A percentile compares a stretch with the other conserved stretches of the same genome.
Conservation (phyloP, 2,113 vertebrate species). For the Oreochromis tanganicae region DNA sequence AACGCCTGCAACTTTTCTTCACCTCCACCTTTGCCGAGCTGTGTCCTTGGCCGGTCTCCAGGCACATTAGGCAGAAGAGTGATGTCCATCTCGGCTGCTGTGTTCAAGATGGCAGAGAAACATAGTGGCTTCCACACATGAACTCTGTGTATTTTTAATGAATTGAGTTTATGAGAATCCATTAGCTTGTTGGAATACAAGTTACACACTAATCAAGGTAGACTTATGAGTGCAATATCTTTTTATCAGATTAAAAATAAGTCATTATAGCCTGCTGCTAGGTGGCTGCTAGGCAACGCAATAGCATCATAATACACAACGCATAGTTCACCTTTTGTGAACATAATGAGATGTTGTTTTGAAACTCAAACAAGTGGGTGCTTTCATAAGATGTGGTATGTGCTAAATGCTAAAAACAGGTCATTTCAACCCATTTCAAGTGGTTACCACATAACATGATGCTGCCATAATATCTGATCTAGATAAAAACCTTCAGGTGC, state of each 20-base stretch:
- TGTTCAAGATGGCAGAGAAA: background rate
- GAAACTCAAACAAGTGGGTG: background rate
- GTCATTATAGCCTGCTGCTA: background rate
- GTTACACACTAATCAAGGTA: background rate
- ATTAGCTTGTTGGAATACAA: background rate
- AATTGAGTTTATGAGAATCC: background rate
- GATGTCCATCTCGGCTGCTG: background rate
- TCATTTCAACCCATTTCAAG: background rate
- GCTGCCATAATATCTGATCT: background rate
- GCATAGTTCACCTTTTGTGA: background rate
- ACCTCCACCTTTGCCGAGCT: background rate
- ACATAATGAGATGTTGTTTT: background rate
- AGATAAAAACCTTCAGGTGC: background rate
- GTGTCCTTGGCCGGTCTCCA: fast-evolving
- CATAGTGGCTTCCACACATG: background rate
- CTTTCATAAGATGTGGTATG: background rate
- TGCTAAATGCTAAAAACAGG: background rate
- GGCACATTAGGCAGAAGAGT: background rate
- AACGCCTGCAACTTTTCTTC: background rate
- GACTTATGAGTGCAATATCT: background rate
- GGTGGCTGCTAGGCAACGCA: background rate
- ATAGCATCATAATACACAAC: background rate
- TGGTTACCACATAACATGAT: background rate
- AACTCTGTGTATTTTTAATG: background rate
- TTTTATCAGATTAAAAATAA: background rate